Base-by-base conservation (phyloP, 2,113 vertebrate genomes). In the Noturus placidus region DNA sequence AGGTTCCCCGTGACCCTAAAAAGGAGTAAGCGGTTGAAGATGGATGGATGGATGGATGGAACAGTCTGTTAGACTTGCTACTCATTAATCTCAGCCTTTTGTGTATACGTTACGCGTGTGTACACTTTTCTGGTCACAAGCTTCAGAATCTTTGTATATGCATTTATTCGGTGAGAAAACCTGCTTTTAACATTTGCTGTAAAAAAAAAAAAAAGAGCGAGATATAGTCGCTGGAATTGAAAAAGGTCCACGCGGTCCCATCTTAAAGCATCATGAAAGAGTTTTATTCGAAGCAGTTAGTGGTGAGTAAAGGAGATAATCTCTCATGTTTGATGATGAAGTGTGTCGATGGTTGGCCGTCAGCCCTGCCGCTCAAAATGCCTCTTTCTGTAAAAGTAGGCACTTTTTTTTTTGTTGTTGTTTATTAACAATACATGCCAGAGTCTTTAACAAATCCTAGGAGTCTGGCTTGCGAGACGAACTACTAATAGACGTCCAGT, bases 401-500 rank as follows among this genome's bases (percentile, higher is more conserved):
- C 38, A 76, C 20, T 76, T 76, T 25, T 25, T 74, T 50, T 50
- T 8, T 50, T 76, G 52, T 7, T 54, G n/a, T 77, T 57, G 78
- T 57, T 80, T 33, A 80, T 80, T 80, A 80, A 33, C 52, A 80
- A 79, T 80, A 33, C 35, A 10, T 57, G 3, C 52, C 78, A 57
- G 78, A 80, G 78, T 80, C 78, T 57, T 57, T 80, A 57, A 56
- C 78, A 56, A 57, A 80, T 80, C 78, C 52, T 33, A 33, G 50
- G 78, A 80, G 78, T 57, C 78, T 57, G 78, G 78, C 78, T 33
- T 20, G 30, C 19, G 30, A 57, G 52, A 80, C 19, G 4, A 57
- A 22, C n/a, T 33, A 19, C 50, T 80, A 33, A 80, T 80, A 56
- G 78, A 80, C 19, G 19, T 57, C 52, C 33, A 57, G 78, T 30